Base-by-base conservation (phyloP, 92 coral and sea anemone genomes). In the Epizoanthus rinbou region DNA sequence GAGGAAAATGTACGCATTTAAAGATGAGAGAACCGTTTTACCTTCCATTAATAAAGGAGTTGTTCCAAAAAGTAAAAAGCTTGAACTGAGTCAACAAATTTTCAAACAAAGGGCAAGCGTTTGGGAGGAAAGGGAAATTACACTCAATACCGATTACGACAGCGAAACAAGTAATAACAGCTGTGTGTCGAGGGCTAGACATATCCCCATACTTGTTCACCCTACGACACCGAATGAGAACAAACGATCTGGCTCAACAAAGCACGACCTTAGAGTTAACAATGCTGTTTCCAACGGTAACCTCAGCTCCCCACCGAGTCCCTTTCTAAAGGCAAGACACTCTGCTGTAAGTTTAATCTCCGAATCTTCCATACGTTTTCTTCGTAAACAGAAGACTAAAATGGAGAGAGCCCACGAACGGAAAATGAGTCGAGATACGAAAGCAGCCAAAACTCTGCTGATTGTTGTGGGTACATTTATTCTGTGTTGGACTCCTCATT, bases 401-500 rank as follows among this genome's bases (percentile, higher is more conserved):
- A 78, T 78, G 21, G 82, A 78, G 11, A 78, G 37, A 62, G 57
- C 82, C 43, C 22, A 43, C 19, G 25, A 78, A 25, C 63, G 19
- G 64, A 43, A 70, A 78, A 78, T 89, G 81, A 90, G 86, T 19
- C 98, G 94, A 8, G 98, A 93, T 33, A 84, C 86, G 18, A 93
- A 93, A 74, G 98, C 98, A 33, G 98, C 94, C 1, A 86, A 93
- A 37, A 93, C 98, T 23, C 78, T 93, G 57, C 80, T 93, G 4
- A 91, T 89, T 17, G 95, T 93, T 0, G 93, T 93, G 18, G 98
- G 98, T 0, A 91, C 95, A 7, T 93, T 93, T 57, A 87, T 93
- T 4, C 16, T 91, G 35, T 93, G 94, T 43, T 93, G 98, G 98
- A 59, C 90, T 3, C 98, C 98, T 2, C 98, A 93, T 67, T 93